phyloP scores from a whole-genome alignment of 2,113 vertebrate species.

The Echinops telfairi region DNA sequence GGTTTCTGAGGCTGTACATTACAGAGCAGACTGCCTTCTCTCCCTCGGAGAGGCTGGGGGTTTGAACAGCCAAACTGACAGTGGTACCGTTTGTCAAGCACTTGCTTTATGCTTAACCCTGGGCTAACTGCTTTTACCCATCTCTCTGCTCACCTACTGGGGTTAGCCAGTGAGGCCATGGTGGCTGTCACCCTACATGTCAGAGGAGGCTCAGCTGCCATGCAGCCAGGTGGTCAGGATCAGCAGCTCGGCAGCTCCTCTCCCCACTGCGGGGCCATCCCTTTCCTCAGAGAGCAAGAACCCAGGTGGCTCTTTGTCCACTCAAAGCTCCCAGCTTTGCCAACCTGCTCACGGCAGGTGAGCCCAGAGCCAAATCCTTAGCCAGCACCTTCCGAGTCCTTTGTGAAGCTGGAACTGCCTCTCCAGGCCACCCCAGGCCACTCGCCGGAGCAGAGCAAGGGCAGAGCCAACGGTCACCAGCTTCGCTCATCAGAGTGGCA shows the following conservation, averaged over 20 bases:
- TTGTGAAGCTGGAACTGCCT: not conserved
- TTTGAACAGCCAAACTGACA: no score
- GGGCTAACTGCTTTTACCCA: not conserved
- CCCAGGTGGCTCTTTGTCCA: not conserved
- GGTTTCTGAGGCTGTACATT: no score
- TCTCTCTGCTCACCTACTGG: not conserved
- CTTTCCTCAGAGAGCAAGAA: not conserved
- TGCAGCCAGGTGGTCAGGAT: not conserved
- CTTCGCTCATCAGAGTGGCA: not conserved
- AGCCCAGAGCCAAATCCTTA: not conserved
- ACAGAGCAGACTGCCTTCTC: no score
- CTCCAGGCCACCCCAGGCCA: not conserved
- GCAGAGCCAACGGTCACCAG: not conserved
- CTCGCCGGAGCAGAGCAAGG: not conserved
- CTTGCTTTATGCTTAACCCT: not conserved
- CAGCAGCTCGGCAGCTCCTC: no score
- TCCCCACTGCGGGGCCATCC: not conserved
- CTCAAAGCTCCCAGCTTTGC: no score
- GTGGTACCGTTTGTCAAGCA: not conserved
- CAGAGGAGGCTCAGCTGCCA: not conserved
- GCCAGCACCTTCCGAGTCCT: not conserved
- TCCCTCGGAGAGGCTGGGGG: no score
- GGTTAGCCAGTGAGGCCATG: not conserved
- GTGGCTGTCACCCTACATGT: not conserved
- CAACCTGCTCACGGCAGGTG: no score